Percentiles rank a stretch among this genome's conserved stretches.
Conservation (phyloP, 2,797 vertebrate genomes). For the Heteromormyrus szaboi region DNA sequence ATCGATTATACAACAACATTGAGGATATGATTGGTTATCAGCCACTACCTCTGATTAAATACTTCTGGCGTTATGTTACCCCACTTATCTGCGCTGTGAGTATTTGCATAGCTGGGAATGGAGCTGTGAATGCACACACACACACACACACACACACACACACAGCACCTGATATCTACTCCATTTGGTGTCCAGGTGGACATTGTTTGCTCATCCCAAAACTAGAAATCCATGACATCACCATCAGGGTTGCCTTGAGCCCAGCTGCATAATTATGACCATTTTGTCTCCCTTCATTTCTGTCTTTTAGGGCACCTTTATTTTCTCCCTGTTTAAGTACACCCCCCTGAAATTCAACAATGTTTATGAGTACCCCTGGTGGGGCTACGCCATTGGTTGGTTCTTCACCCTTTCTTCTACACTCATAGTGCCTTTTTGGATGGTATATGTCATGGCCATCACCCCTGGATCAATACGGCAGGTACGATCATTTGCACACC, state of each 20-base stretch:
- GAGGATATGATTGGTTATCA: slow-evolving; percentile 70
- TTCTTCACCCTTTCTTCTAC: slow-evolving; percentile 72
- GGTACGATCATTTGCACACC: slow-evolving; percentile 41
- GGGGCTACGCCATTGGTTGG: slow-evolving; percentile 66
- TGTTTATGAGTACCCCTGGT: slow-evolving; percentile 62
- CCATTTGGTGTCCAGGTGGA: not conserved
- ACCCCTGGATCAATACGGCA: slow-evolving; percentile 59
- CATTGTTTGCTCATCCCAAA: not conserved
- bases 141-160: too few species aligned
- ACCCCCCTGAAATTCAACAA: slow-evolving; percentile 70
- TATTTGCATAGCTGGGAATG: not conserved
- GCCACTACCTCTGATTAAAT: slow-evolving; percentile 49
- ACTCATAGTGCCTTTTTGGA: slow-evolving; percentile 59
- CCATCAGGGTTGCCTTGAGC: too few species aligned
- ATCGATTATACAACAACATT: slow-evolving; percentile 60
- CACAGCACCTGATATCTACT: not conserved
- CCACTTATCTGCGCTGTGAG: slow-evolving; percentile 13
- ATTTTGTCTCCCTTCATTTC: not conserved
- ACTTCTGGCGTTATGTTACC: slow-evolving; percentile 11
- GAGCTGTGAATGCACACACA: not conserved
- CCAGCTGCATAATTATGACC: not conserved
- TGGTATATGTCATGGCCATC: slow-evolving; percentile 54
- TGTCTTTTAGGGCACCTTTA: slow-evolving; percentile 55
- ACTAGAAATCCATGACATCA: not conserved
- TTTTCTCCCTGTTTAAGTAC: slow-evolving; percentile 66